Base-by-base conservation (phyloP, 2,797 vertebrate species). In the Champsocephalus esox region DNA sequence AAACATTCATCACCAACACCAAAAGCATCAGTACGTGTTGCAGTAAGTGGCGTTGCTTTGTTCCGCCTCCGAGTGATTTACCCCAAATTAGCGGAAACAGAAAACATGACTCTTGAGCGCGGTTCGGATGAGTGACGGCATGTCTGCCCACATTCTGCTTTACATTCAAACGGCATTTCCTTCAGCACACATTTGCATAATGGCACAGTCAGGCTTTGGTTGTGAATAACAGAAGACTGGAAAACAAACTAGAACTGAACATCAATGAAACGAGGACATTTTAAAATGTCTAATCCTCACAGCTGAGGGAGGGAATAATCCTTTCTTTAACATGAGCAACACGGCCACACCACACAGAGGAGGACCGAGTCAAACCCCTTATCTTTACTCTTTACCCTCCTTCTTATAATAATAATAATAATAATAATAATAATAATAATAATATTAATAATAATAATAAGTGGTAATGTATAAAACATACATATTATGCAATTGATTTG, bases 141-240 rank as follows among this genome's bases (percentile, higher is more conserved):
- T 65, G 59, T 24, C 44, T 34, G 49, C 16, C 61, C 41, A 16
- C 21, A 32, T n/a, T 49, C 44, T 50, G 55, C 55, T 77, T 65
- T 54, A 56, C 68, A 74, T 73, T 86, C 74, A 79, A 64, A 75
- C 49, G 1, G 66, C 54, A 19, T 66, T 49, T 73, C 67, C 34
- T 59, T 59, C 8, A 51, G 49, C 55, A 32, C 16, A 24, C 8
- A 81, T 82, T 77, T 79, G 16, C 76, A 83, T 81, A 80, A 75
- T 49, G 43, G 14, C n/a, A 19, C n/a, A 69, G 72, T 77, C 56
- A 63, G 50, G 17, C 55, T 34, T 7, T 16, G 64, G 68, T 50
- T 43, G 14, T 34, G 59, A 75, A 64, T 62, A 28, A 13, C 5
- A 63, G 64, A 12, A 50, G 34, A 62, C 59, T 44, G 38, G 41